Conservation (phyloP, 1,140 invertebrate species). For the Copidosoma floridanum region DNA sequence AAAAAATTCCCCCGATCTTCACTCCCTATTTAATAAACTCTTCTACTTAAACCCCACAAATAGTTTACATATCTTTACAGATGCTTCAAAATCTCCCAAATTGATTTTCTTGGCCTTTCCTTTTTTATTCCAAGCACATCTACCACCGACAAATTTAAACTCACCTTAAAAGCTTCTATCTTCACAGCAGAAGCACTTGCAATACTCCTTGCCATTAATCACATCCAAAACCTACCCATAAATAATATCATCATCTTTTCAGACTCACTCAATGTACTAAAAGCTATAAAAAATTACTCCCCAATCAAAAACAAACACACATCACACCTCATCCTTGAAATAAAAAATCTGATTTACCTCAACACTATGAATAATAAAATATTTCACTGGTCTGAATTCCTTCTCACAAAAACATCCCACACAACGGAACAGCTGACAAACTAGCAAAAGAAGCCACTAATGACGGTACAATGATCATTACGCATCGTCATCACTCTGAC, state of each 20-base stretch:
- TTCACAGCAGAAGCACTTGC: not conserved
- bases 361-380: too few relatives aligned
- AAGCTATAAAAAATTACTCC: too few relatives aligned
- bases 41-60: too few relatives aligned
- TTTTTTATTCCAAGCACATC: not conserved
- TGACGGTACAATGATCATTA: not conserved
- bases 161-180: not conserved
- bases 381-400: not conserved
- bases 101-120: not conserved
- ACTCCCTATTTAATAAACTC: too few relatives aligned
- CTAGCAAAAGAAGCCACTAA: not conserved
- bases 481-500: not conserved
- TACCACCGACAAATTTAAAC: not conserved
- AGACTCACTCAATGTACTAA: too few relatives aligned
- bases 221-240: not conserved
- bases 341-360: too few relatives aligned
- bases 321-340: too few relatives aligned
- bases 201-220: not conserved
- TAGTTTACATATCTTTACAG: too few relatives aligned
- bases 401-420: not conserved
- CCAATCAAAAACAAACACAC: too few relatives aligned
- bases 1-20: too few relatives aligned
- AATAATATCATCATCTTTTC: not conserved
- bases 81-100: not conserved
- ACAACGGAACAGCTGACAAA: not conserved